A percentile compares a stretch with the other conserved stretches of the same genome.
Evolutionary conservation across 2,888 invertebrate species (phyloP).

Genomic region (Oscheius onirici): DNA sequence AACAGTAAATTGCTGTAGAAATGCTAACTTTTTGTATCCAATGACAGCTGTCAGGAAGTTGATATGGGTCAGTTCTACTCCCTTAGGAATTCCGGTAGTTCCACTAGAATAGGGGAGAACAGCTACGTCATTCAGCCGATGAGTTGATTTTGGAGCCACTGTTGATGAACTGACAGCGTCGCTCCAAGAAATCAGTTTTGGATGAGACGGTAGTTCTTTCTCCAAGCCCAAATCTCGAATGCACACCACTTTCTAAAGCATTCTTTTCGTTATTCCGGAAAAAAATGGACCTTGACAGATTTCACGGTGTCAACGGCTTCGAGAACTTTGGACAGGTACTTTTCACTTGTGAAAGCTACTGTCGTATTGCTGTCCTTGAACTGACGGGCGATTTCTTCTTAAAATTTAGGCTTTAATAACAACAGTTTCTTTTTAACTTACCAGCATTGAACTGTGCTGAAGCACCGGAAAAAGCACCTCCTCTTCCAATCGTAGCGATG

Average conservation of each 20-base stretch:
- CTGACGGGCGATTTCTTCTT: constrained; percentile 54
- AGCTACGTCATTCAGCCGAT: constrained; percentile 37
- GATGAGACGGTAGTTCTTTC: neutral
- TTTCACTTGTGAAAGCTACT: constrained; percentile 44
- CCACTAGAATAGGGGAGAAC: constrained; percentile 73
- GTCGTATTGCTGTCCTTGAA: constrained; percentile 45
- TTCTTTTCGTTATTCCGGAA: neutral
- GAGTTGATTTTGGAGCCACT: neutral
- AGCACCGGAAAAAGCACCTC: constrained; percentile 64
- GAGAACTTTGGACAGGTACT: constrained; percentile 41
- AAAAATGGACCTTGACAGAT: constrained; percentile 18
- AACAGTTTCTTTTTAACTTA: constrained; percentile 31
- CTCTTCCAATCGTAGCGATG: constrained; percentile 50
- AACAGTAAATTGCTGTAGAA: too few relatives aligned
- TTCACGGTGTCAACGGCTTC: constrained; percentile 42
- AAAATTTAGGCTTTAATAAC: neutral
- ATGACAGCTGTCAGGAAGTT: constrained; percentile 26
- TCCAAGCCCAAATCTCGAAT: constrained; percentile 7
- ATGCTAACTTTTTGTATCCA: constrained; percentile 15
- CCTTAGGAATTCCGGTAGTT: constrained; percentile 75
- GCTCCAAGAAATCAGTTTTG: neutral
- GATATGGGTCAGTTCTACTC: constrained; percentile 58
- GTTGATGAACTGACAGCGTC: constrained; percentile 2
- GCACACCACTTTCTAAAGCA: constrained; percentile 40
- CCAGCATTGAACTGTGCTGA: constrained; percentile 63